Evolutionary conservation across 1,140 invertebrate genomes (phyloP), one percentile per base, ranked within the genome.

Genomic region (Trinorchestia longiramus): DNA sequence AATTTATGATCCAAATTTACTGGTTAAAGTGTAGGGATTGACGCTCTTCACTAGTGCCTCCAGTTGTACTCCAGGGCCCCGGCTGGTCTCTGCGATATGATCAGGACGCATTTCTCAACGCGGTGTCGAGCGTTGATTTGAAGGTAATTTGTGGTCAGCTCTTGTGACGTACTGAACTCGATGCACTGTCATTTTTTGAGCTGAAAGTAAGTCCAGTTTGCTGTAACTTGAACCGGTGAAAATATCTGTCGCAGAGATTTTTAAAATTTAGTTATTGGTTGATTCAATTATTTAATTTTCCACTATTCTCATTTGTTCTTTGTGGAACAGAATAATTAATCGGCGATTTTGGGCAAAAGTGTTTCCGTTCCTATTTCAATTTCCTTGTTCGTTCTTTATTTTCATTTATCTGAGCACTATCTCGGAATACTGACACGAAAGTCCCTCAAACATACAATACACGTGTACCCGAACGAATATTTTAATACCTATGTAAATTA

Each of bases 101-200:
- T 94, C 92, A 94, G 41, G 41, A 11, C 41, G 44, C 40, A 94
- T 94, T 94, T 94, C 47, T 43, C 41, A 11, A 19, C 0, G 43
- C 62, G 8, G 62, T 77, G 62, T 77, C 11, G 62, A 42, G 88
- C 19, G 88, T 42, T 42, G 43, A 42, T 91, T 91, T 91, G 43
- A 23, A 43, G 43, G 88, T 41, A 91, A 91, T 91, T 91, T 91
- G 88, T 91, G 88, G 88, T 91, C 88, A 43, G 41, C 36, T 42
- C 88, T 44, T 23, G 88, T 91, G 88, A 91, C 41, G 41, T 91
- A 91, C 88, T 91, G 41, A 41, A 4, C 41, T 44, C 43, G 88
- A 91, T 3, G 28, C 62, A 36, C 28, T 6, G 19, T 53, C 47
- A 53, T 53, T 53, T 53, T 53, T 53, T 53, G 47, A 53, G 28